Base-by-base conservation (phyloP, 92 coral and sea anemone species). In the Zoanthus sansibaricus region DNA sequence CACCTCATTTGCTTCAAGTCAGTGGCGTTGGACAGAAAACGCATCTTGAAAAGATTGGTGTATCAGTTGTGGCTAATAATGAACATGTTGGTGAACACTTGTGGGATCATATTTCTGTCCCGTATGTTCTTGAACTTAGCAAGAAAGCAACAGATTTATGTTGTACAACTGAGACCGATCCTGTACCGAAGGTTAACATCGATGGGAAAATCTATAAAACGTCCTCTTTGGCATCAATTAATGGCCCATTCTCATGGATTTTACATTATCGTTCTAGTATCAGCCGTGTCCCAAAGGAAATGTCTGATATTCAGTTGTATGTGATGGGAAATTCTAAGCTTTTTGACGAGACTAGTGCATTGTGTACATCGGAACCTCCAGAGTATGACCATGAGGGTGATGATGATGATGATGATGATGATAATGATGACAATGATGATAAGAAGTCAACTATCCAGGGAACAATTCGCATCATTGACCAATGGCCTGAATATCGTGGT, bases 211-310 rank as follows among this genome's bases (percentile, higher is more conserved):
- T 48, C 52, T 48, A 48, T 48, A 48, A 48, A 5, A 48, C 52
- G 52, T 48, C 52, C 52, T 48, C 52, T 48, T 48, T 48, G 52
- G 52, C 52, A 48, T 48, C 52, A 48, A 48, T 88, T 66, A 88
- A 88, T 78, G 91, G 91, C n/a, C 91, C 91, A 66, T 88, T 88
- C 75, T 49, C 91, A 9, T 88, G 91, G 91, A 88, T 88, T 58
- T 18, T 88, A 20, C 91, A 88, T 44, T 33, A 55, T 20, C 91
- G 91, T 31, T 88, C 91, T 20, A 72, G 72, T 9, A 21, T 88
- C 47, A 82, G 52, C 42, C 87, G 82, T 20, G 82, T 70, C 18
- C 91, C 91, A n/a, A 70, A 82, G 49, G 49, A 88, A 21, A 88
- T 88, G 91, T 15, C 91, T 14, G 91, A 88, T 49, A 71, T 88